phyloP scores from a whole-genome alignment of 2,113 vertebrate genomes.

The Elephantulus edwardii region DNA sequence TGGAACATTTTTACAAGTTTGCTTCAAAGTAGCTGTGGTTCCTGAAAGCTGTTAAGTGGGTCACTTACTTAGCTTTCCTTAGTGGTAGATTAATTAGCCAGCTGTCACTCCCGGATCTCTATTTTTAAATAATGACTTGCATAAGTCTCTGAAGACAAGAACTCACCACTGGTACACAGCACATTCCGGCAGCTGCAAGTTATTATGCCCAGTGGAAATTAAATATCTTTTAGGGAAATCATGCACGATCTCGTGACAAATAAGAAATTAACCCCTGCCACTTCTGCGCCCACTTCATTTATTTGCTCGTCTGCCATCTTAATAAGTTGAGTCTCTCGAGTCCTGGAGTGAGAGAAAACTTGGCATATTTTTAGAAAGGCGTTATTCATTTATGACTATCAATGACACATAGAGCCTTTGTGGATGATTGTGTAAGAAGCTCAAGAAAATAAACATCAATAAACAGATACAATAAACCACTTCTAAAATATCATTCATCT shows the following conservation, averaged over 20 bases:
- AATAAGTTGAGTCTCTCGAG: conserved; percentile 73
- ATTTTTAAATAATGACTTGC: conserved; percentile 83
- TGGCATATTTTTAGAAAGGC: conserved; percentile 61
- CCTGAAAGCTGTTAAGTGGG: conserved; percentile 78
- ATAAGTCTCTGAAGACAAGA: conserved; percentile 82
- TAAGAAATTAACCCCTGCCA: conserved; percentile 80
- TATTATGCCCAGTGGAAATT: conserved; percentile 82
- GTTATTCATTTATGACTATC: conserved; percentile 38
- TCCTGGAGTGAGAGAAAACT: conserved; percentile 64
- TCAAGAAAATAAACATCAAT: conserved; percentile 57
- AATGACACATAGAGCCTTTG: conserved; percentile 40
- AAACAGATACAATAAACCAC: conserved; percentile 17
- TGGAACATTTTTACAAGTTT: conserved; percentile 54
- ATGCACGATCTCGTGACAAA: conserved; percentile 73
- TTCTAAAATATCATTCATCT: conserved; percentile 22
- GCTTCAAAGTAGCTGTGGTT: conserved; percentile 51
- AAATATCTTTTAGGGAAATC: conserved; percentile 79
- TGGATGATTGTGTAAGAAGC: conserved; percentile 55
- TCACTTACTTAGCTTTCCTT: conserved; percentile 77
- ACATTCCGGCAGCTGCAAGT: conserved; percentile 74
- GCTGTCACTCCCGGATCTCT: conserved; percentile 82
- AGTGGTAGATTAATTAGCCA: conserved; percentile 83
- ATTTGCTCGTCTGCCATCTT: conserved; percentile 44
- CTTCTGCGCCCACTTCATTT: conserved; percentile 68
- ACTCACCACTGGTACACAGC: conserved; percentile 77